A percentile compares a stretch with the other conserved stretches of the same genome.
These are phyloP conservation scores for Gila robusta DNA, from an alignment of 2,797 vertebrate genomes.

Conservation along the genomic window DNA sequence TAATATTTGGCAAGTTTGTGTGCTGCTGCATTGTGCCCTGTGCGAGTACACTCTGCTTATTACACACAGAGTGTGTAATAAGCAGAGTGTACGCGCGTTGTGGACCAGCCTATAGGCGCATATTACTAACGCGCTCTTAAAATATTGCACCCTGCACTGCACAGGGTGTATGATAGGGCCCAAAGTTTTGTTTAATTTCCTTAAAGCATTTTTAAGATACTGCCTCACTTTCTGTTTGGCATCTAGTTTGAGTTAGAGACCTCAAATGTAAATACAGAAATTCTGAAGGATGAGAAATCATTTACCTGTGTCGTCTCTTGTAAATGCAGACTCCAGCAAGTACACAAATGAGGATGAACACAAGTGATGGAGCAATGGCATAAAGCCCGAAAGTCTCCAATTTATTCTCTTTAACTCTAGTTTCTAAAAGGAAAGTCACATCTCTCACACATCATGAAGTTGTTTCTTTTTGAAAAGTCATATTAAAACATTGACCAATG, in stretches of 20 bases:
- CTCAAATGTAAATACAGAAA: background rate
- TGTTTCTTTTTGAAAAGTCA: background rate
- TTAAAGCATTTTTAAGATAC: background rate
- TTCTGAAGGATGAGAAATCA: background rate
- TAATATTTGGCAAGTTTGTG: no score
- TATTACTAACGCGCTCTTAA: no score
- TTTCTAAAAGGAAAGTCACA: background rate
- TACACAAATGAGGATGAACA: constrained; percentile 31
- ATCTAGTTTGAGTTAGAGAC: background rate
- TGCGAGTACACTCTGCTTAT: no score
- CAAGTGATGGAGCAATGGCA: constrained; percentile 18
- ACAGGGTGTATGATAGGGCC: background rate
- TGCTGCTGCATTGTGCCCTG: no score
- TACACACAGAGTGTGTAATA: no score
- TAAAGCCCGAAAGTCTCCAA: background rate
- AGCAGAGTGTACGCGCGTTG: no score
- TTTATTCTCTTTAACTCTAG: background rate
- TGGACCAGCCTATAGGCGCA: no score
- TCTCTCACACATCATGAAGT: background rate
- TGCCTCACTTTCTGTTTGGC: background rate
- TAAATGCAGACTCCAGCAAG: constrained; percentile 26
- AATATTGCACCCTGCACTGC: no score
- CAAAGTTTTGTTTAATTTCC: background rate
- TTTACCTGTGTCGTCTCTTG: constrained; percentile 14
- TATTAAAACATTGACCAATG: background rate